Base-by-base conservation (phyloP, 2,797 vertebrate genomes). In the Molossus alvarezi region DNA sequence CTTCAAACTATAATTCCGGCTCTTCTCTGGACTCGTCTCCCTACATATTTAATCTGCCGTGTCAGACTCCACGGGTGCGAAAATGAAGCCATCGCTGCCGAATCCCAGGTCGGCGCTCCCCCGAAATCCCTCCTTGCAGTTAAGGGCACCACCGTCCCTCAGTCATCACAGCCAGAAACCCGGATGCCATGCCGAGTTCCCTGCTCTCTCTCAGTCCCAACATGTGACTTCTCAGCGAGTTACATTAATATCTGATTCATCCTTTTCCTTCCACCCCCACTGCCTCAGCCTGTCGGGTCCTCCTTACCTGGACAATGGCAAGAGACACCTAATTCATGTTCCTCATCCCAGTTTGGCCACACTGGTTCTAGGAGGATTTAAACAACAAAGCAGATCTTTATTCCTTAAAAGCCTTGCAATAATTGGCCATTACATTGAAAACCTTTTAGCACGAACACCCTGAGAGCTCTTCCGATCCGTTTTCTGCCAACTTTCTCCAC, bases 391-490 rank as follows among this genome's bases (percentile, higher is more conserved):
- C 0, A 10, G 62, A 55, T 73, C 6, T 73, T 82, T 45, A 83
- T 57, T 80, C 72, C 27, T 75, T 87, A 79, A 91, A 77, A 89
- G 21, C 11, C 37, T 29, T 92, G 75, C 27, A 91, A 75, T 53
- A 67, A 75, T 45, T 71, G 81, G 12, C 2, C 21, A 72, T 48
- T 57, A 64, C 33, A 91, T 4, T 25, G 27, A 23, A 60, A 69
- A 25, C 20, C 29, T 37, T 72, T 88, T 65, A 85, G 21, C 21
- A 69, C 2, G 45, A 37, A 86, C 8, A 18, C 13, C 57, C 0
- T 53, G 45, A 48, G 37, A 37, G 3, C 33, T 73, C 25, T 86
- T 85, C 45, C 45, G 0, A 33, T 62, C 1, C 45, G 1, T 85
- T 82, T 89, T 76, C 75, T 79, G 69, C 29, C 45, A 58, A 37